Conservation (phyloP, 1,140 invertebrate species). For the Cecropterus lyciades region DNA sequence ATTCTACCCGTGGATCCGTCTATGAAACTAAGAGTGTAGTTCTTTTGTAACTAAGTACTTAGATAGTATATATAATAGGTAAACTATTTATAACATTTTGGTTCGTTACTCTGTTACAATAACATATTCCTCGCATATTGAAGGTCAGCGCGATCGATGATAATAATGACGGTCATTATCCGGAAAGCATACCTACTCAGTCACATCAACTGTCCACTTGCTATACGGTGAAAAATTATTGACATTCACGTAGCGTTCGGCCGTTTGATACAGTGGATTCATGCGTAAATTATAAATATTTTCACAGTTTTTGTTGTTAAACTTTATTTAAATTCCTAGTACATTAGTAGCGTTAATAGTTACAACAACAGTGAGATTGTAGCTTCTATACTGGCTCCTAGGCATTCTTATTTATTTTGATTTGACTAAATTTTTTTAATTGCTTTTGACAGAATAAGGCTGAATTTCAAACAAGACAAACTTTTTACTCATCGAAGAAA, state of each 20-base stretch:
- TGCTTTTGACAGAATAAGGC: too few species aligned
- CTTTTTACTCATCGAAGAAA: not conserved
- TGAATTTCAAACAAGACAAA: not conserved
- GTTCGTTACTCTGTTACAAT: conserved; percentile 27
- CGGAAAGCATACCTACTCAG: conserved; percentile 12
- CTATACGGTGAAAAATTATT: not conserved
- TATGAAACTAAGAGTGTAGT: too few species aligned
- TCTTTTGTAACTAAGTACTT: too few species aligned
- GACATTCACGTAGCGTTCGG: not conserved
- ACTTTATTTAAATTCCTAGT: too few species aligned
- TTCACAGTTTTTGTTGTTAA: not conserved
- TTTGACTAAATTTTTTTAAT: too few species aligned
- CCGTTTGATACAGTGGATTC: not conserved
- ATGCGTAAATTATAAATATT: not conserved
- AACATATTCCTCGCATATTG: conserved; percentile 32
- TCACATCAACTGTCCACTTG: conserved; percentile 9
- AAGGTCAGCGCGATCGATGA: conserved; percentile 56
- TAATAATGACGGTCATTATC: conserved; percentile 49
- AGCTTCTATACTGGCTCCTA: too few species aligned
- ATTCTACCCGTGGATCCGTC: too few species aligned
- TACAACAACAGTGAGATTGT: too few species aligned
- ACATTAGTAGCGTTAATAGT: too few species aligned
- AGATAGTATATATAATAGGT: too few species aligned
- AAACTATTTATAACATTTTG: conserved; percentile 12
- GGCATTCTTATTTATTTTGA: too few species aligned